Conservation (phyloP, 2,797 vertebrate genomes). For the Simalia tracyae region DNA sequence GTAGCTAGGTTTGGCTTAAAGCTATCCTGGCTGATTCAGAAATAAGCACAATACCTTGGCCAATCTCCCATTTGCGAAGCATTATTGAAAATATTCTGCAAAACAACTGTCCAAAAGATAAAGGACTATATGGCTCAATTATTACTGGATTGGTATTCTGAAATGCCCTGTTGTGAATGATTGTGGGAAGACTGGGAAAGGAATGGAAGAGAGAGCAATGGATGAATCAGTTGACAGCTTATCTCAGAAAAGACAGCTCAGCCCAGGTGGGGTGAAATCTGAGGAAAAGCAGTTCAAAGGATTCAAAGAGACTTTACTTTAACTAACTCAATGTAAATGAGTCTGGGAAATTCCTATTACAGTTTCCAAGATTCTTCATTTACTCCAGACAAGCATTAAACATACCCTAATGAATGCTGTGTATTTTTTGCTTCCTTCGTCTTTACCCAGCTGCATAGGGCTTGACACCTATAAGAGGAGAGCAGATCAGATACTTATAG, state of each 20-base stretch:
- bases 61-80: neutral
- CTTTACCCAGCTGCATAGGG: neutral
- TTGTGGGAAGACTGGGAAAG: no score
- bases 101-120: neutral
- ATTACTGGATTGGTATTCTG: neutral
- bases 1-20: neutral
- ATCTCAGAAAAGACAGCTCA: neutral
- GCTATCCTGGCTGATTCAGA: neutral
- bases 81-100: neutral
- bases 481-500: neutral
- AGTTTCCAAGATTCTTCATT: neutral
- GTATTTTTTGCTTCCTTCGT: neutral
- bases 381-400: neutral
- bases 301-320: neutral
- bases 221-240: neutral
- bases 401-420: neutral
- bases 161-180: neutral
- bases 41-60: neutral
- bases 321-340: neutral
- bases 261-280: neutral
- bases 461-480: neutral
- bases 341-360: neutral
- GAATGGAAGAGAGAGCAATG: neutral
- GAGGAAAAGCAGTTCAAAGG: neutral
- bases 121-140: neutral